Base-by-base conservation (phyloP, 2,797 vertebrate species). In the Hylomyscus alleni region DNA sequence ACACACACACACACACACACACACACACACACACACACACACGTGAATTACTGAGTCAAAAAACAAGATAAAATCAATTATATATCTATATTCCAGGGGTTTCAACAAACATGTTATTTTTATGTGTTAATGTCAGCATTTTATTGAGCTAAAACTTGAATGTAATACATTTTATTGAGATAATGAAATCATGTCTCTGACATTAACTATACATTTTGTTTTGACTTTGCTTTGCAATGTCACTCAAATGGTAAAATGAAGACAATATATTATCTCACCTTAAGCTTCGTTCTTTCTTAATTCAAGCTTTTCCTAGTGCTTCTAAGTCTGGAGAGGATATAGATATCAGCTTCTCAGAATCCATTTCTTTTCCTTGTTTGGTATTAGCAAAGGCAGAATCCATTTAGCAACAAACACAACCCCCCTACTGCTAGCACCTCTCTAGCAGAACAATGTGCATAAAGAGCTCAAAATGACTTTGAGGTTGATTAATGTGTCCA, bases 61-160 rank as follows among this genome's bases (percentile, higher is more conserved):
- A 96, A 91, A 97, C 17, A 87, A 94, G 96, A 93, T 92, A 75
- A 94, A 96, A 24, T 88, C 26, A 83, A 81, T 95, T 86, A 62
- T 31, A 15, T 52, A 52, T 67, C 50, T 90, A 2, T 58, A 85
- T 90, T 92, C 67, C 88, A 90, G 85, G 24, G 8, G 10, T 80
- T 97, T 56, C 87, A 94, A 83, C 9, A 90, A 93, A 93, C 85
- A 92, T 7, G 14, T 91, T 89, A 93, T 40, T 95, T 95, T 88
- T 90, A 95, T 82, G 47, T n/a, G 67, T 96, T 92, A 92, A 84
- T 95, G 72, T 77, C 40, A 95, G 40, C 93, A 73, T 84, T 96
- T 96, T 96, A 89, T 77, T 85, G 54, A 92, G 75, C 69, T 92
- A 72, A 97, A 96, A 93, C 50, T 73, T 87, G 10, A 89, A 72